Conservation (phyloP, 2,888 invertebrate species). For the Pseudococcus viburni region DNA sequence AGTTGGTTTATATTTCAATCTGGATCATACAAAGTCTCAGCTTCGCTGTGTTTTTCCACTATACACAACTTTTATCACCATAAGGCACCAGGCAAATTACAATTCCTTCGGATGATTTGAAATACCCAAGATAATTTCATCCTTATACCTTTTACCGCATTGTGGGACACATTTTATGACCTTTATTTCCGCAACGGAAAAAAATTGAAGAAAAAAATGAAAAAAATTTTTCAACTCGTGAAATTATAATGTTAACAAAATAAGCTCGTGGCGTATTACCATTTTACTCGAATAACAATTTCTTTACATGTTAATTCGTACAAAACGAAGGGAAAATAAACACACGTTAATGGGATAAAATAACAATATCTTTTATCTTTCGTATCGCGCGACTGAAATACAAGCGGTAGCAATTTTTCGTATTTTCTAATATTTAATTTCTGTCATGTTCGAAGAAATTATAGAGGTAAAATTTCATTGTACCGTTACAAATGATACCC, state of each 20-base stretch:
- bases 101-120: background rate
- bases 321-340: background rate
- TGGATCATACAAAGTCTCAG: too few relatives aligned
- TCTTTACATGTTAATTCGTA: conserved; percentile 16
- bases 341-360: conserved; percentile 33
- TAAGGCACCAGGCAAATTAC: too few relatives aligned
- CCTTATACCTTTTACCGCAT: background rate
- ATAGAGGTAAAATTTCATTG: conserved; percentile 22
- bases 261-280: conserved; percentile 3
- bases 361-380: conserved; percentile 31
- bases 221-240: background rate
- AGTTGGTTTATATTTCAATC: too few relatives aligned
- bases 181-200: background rate
- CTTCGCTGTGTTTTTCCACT: too few relatives aligned
- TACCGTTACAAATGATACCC: background rate
- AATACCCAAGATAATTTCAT: background rate
- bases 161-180: background rate
- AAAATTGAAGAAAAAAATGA: background rate
- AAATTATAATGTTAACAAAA: conserved; percentile 27
- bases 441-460: conserved; percentile 17
- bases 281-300: conserved; percentile 27
- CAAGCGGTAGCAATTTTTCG: background rate
- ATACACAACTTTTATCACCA: too few relatives aligned
- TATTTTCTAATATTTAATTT: conserved; percentile 31
- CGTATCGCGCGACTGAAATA: conserved; percentile 16